Evolutionary conservation across 2,888 invertebrate genomes (phyloP).

Genomic region (Latrodectus elegans): DNA sequence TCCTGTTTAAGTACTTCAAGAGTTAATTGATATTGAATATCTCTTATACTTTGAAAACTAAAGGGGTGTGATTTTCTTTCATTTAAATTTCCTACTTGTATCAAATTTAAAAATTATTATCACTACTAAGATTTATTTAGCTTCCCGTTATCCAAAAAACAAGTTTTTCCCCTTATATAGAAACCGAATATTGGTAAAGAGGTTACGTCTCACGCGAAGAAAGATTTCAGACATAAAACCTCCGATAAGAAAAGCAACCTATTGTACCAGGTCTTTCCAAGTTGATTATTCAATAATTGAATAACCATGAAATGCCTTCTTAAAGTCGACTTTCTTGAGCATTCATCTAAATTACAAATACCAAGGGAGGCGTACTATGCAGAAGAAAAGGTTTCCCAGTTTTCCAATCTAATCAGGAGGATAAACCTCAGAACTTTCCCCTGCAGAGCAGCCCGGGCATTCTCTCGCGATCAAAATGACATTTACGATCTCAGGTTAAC

Average conservation of each 20-base stretch:
- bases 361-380: slow-evolving; percentile 10
- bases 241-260: background rate
- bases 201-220: background rate
- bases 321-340: slow-evolving; percentile 20
- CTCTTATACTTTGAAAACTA: too few species aligned
- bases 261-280: background rate
- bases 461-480: slow-evolving; percentile 55
- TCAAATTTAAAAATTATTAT: too few species aligned
- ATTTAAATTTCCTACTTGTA: too few species aligned
- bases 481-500: slow-evolving; percentile 47
- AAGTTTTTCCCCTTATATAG: background rate
- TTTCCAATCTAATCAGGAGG: slow-evolving; percentile 56
- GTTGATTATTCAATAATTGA: slow-evolving; percentile 22
- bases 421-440: slow-evolving; percentile 37
- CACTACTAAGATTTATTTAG: background rate
- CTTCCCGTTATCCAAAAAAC: background rate
- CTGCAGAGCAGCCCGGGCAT: slow-evolving; percentile 21
- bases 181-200: background rate
- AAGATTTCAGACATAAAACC: background rate
- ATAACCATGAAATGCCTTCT: slow-evolving; percentile 13
- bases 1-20: too few species aligned
- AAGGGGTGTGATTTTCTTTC: too few species aligned
- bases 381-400: slow-evolving; percentile 9
- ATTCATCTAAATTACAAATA: slow-evolving; percentile 51
- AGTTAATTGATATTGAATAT: too few species aligned